Conservation (phyloP, 2,113 vertebrate genomes). For the Lophura nycthemera region DNA sequence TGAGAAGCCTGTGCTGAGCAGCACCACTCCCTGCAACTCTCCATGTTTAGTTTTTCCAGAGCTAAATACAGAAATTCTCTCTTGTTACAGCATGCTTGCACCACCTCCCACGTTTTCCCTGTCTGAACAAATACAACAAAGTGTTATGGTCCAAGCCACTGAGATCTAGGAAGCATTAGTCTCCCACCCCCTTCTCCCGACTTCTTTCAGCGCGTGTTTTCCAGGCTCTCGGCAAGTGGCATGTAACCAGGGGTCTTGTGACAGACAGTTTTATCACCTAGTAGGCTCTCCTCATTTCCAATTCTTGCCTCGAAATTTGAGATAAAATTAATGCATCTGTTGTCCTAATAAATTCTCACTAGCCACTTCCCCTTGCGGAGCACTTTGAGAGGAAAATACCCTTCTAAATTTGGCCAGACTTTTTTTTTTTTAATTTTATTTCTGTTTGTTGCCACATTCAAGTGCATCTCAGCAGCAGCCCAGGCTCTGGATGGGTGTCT, state of each 20-base stretch:
- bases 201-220: slow-evolving; percentile 62
- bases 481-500: slow-evolving; percentile 26
- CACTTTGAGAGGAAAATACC: slow-evolving; percentile 58
- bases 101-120: slow-evolving; percentile 65
- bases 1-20: background rate
- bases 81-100: slow-evolving; percentile 52
- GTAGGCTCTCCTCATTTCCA: slow-evolving; percentile 76
- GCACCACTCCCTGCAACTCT: background rate
- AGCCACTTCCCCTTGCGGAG: slow-evolving; percentile 67
- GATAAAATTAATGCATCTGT: slow-evolving; percentile 76
- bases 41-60: slow-evolving; percentile 46
- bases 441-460: slow-evolving; percentile 50
- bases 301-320: slow-evolving; percentile 70
- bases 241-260: slow-evolving; percentile 71
- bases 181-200: slow-evolving; percentile 48
- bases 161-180: slow-evolving; percentile 47
- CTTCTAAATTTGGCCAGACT: slow-evolving; percentile 63
- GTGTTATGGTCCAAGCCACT: slow-evolving; percentile 48
- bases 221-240: slow-evolving; percentile 65
- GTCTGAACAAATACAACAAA: slow-evolving; percentile 46
- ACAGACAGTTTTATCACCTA: slow-evolving; percentile 79
- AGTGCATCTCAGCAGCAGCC: slow-evolving; percentile 16
- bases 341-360: slow-evolving; percentile 74
- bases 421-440: background rate
- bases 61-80: slow-evolving; percentile 53